Evolutionary conservation across 1,140 invertebrate species (phyloP).

Genomic region (Aphelenchoides fujianensis): DNA sequence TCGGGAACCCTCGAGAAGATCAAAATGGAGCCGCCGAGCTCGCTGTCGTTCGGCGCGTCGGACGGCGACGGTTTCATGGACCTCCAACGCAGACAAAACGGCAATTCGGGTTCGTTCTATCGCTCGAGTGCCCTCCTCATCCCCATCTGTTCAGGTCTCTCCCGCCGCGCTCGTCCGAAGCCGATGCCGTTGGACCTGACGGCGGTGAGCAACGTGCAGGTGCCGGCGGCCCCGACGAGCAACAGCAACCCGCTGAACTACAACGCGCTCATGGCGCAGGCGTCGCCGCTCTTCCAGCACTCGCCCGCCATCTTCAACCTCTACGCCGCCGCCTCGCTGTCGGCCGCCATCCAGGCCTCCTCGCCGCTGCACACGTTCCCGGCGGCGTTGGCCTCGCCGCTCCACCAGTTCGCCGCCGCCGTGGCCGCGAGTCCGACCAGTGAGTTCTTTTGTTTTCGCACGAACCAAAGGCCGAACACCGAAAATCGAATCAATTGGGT

Average conservation of each 20-base stretch:
- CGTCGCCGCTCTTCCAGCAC: constrained; percentile 14
- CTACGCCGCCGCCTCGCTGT: constrained; percentile 35
- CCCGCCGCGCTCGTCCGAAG: constrained; percentile 46
- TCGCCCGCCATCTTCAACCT: constrained; percentile 30
- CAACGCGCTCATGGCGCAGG: constrained; percentile 1
- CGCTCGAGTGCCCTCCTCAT: background rate
- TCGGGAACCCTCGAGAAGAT: background rate
- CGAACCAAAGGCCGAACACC: too few species aligned
- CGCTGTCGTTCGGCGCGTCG: constrained; percentile 5
- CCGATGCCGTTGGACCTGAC: constrained; percentile 41
- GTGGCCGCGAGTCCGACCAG: constrained; percentile 23
- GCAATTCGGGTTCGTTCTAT: constrained; percentile 11
- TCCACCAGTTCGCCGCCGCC: constrained; percentile 6
- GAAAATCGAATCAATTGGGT: too few species aligned
- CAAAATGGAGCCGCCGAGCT: constrained; percentile 28
- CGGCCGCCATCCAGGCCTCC: constrained; percentile 14
- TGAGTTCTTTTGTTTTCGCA: constrained; percentile 30
- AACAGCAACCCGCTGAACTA: background rate
- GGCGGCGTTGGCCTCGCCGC: constrained; percentile 20
- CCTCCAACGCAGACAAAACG: background rate
- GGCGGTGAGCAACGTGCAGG: constrained; percentile 28
- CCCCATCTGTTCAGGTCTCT: constrained; percentile 23
- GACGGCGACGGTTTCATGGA: constrained; percentile 6
- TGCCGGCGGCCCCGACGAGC: background rate
- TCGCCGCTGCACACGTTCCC: constrained; percentile 15